Percentiles rank a stretch among this genome's conserved stretches.
Evolutionary conservation across 1,140 invertebrate species (phyloP).

Genomic region (Drosophila neocordata): DNA sequence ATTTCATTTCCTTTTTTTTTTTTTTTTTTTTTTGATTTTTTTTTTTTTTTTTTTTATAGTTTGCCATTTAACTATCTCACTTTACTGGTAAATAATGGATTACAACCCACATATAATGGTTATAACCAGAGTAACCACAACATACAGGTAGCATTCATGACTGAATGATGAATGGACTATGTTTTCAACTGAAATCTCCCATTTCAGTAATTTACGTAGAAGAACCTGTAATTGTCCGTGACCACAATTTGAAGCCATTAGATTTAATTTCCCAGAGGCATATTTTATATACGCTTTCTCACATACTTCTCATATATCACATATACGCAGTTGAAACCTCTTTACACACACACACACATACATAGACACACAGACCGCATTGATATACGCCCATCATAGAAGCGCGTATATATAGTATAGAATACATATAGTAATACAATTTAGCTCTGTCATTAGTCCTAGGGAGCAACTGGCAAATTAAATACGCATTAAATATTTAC

Average conservation of each 20-base stretch:
- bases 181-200: constrained; percentile 5
- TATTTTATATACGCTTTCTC: constrained; percentile 13
- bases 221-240: constrained; percentile 6
- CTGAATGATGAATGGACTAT: not conserved
- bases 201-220: not conserved
- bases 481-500: constrained; percentile 16
- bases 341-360: not conserved
- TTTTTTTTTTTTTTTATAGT: not conserved
- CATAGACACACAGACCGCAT: not conserved
- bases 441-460: constrained; percentile 8
- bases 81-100: not conserved
- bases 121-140: not conserved
- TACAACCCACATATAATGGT: not conserved
- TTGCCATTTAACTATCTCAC: not conserved
- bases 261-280: constrained; percentile 18
- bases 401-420: not conserved
- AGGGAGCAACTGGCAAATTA: constrained; percentile 13
- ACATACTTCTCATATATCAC: not conserved
- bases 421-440: constrained; percentile 6
- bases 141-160: not conserved
- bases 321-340: not conserved
- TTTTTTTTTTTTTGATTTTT: not conserved
- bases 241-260: constrained; percentile 14
- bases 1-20: not conserved
- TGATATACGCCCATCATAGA: not conserved